Evolutionary conservation across 2,888 invertebrate species (phyloP).

Genomic region (Ceraclea dissimilis): DNA sequence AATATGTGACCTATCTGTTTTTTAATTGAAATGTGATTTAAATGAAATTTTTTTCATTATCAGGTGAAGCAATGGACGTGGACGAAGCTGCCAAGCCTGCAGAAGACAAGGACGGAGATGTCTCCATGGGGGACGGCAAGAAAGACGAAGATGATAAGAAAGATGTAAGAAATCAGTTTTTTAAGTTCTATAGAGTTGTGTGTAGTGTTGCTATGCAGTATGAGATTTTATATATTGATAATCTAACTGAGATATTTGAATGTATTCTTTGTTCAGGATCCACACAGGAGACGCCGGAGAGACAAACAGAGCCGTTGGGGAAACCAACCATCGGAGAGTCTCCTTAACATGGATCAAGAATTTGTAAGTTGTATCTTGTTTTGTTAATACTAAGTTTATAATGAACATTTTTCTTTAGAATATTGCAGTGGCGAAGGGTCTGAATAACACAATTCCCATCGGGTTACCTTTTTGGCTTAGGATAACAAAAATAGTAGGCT

Average conservation of each 20-base stretch:
- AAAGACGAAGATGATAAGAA: constrained; percentile 8
- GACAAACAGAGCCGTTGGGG: constrained; percentile 46
- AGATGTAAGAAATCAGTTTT: neutral
- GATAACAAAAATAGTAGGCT: too few relatives aligned
- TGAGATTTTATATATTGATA: too few relatives aligned
- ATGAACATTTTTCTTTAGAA: too few relatives aligned
- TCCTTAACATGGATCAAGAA: constrained; percentile 33
- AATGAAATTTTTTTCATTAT: neutral
- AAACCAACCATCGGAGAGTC: constrained; percentile 34
- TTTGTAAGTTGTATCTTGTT: neutral
- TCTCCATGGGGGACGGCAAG: constrained; percentile 7
- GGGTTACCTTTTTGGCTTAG: too few relatives aligned
- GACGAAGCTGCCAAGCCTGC: constrained; percentile 16
- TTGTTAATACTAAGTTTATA: too few relatives aligned
- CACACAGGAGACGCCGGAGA: constrained; percentile 27
- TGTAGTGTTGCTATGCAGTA: too few relatives aligned
- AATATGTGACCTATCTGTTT: too few relatives aligned
- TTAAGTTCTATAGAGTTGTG: too few relatives aligned
- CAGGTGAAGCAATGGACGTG: constrained; percentile 28
- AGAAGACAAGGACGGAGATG: constrained; percentile 6
- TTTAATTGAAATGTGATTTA: too few relatives aligned
- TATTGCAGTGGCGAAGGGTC: too few relatives aligned
- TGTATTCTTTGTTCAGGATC: neutral
- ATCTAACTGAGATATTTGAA: too few relatives aligned
- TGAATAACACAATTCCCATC: too few relatives aligned